Evolutionary conservation across 53 echinoderm and acorn worm genomes (phyloP), one percentile per base, ranked within the genome.

Genomic region (Paelopatides confundens): DNA sequence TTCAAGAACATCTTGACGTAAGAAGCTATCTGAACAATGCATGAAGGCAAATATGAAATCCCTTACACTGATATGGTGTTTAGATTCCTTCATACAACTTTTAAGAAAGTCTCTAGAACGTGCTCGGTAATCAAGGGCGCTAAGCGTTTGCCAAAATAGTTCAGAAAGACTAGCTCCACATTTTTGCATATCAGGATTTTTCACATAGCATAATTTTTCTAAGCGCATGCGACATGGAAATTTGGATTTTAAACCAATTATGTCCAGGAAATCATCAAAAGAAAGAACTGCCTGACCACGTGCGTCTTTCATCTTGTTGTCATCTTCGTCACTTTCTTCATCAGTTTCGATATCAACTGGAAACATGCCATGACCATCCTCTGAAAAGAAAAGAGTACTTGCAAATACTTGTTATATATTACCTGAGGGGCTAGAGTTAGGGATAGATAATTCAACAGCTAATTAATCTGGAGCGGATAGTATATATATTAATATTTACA

Each of bases 11-110:
- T 71, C 37, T n/a, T 71, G 71, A 26, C 71, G 71, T 35, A 71
- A 38, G 27, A 14, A 71, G 7, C 71, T 71, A 43, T 71, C 71
- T 71, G 71, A 13, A 18, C 71, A 71, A 10, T 71, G 71, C n/a
- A 71, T 36, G 7, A 71, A 38, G 1, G 71, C 71, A 71, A 71
- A 71, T 17, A 71, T 71, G 71, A 71, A 71, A 17, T 71, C 71
- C 12, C 71, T 71, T 2, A 71, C 43, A 35, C 71, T 71, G 1
- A 71, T n/a, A 0, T 38, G n/a, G 24, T 14, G 23, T 71, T 21
- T 24, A 1, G 5, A 8, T 7, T 38, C 26, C 3, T n/a, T 24
- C 21, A 58, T 23, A 58, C 58, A 58, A 58, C 24, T 58, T 26
- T 21, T 71, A 1, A 38, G 71, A 71, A 36, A 38, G 8, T 43